Conservation (phyloP, 2,888 invertebrate genomes). For the Aquatica leii region DNA sequence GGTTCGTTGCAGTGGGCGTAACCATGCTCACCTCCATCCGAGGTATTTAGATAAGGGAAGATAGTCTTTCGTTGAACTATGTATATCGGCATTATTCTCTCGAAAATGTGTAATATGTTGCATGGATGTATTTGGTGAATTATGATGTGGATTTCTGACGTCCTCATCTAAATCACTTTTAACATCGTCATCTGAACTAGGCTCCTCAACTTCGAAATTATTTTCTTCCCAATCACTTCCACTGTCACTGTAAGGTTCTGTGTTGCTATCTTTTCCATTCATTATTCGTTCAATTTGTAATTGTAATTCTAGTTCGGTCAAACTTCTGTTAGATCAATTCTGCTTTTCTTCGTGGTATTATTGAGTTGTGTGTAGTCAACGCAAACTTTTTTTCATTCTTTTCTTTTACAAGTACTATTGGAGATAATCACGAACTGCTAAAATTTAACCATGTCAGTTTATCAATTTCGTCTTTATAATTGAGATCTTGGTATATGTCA, state of each 20-base stretch:
- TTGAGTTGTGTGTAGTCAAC: no score
- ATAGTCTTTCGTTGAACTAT: neutral
- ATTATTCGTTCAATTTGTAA: slow-evolving; percentile 15
- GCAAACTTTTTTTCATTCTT: no score
- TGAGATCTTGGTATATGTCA: no score
- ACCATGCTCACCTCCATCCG: slow-evolving; percentile 5
- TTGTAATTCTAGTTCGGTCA: slow-evolving; percentile 5
- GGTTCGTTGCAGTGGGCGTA: neutral
- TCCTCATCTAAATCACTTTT: slow-evolving; percentile 6
- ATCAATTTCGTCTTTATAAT: no score
- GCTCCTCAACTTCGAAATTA: slow-evolving; percentile 21
- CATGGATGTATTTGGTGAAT: neutral
- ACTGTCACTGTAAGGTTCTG: slow-evolving; percentile 26
- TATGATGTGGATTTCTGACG: neutral
- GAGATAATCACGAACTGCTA: no score
- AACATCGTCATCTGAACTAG: neutral
- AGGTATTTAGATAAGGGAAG: neutral
- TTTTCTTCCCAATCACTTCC: slow-evolving; percentile 36
- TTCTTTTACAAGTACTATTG: no score
- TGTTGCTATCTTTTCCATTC: slow-evolving; percentile 23
- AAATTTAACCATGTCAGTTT: no score
- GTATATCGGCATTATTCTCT: neutral
- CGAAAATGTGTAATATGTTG: slow-evolving; percentile 1
- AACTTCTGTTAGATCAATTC: neutral
- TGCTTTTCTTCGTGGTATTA: no score